Evolutionary conservation across 2,888 invertebrate species (phyloP).

Genomic region (Leptinotarsa juncta): DNA sequence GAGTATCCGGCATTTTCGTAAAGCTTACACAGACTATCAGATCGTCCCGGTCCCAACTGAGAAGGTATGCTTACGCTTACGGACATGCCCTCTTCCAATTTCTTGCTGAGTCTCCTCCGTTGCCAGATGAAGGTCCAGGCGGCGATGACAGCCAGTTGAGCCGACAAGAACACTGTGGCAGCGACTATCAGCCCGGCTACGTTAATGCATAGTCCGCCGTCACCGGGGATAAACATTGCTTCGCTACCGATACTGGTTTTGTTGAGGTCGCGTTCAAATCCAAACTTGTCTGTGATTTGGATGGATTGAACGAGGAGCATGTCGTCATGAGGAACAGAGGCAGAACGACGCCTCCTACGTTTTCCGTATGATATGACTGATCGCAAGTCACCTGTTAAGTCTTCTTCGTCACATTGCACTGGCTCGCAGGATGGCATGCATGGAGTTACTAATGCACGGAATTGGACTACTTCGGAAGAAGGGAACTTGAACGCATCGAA

Average conservation of each 20-base stretch:
- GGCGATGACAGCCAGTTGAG: slow-evolving; percentile 87
- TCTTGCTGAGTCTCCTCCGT: slow-evolving; percentile 70
- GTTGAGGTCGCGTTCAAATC: slow-evolving; percentile 78
- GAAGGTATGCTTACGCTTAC: slow-evolving; percentile 75
- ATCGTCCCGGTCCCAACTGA: slow-evolving; percentile 70
- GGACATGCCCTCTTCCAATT: slow-evolving; percentile 72
- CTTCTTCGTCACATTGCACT: slow-evolving; percentile 87
- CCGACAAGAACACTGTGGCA: slow-evolving; percentile 86
- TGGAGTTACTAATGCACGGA: slow-evolving; percentile 94
- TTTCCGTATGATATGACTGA: slow-evolving; percentile 87
- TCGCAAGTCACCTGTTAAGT: slow-evolving; percentile 84
- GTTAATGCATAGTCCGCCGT: slow-evolving; percentile 77
- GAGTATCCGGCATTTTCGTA: slow-evolving; percentile 76
- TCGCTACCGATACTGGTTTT: slow-evolving; percentile 71
- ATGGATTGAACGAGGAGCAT: slow-evolving; percentile 91
- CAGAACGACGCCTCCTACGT: slow-evolving; percentile 77
- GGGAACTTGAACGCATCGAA: slow-evolving; percentile 98
- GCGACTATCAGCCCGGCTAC: slow-evolving; percentile 86
- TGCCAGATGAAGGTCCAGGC: slow-evolving; percentile 93
- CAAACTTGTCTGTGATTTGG: slow-evolving; percentile 93
- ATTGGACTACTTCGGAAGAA: slow-evolving; percentile 93
- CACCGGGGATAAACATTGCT: slow-evolving; percentile 77
- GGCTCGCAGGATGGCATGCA: slow-evolving; percentile 95
- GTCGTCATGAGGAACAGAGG: slow-evolving; percentile 71
- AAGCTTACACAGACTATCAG: slow-evolving; percentile 86